phyloP scores from a whole-genome alignment of 2,113 vertebrate genomes.

The Cyprinodon variegatus region DNA sequence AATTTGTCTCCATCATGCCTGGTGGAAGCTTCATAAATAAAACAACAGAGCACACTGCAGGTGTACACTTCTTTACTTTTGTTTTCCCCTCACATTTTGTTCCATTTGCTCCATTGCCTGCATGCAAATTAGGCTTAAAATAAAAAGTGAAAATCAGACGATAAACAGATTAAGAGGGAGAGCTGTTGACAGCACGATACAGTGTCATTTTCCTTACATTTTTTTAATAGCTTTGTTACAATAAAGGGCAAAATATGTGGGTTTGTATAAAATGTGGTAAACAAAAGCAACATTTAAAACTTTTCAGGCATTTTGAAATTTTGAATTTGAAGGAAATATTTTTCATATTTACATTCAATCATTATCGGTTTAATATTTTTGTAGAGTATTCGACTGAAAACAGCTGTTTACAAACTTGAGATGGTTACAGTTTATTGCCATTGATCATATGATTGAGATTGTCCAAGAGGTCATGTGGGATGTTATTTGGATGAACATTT shows the following conservation, averaged over 20 bases:
- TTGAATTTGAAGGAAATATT: no score
- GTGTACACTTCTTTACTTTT: constrained; percentile 57
- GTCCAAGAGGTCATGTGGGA: no score
- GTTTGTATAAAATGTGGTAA: no score
- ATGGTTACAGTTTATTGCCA: no score
- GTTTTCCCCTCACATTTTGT: constrained; percentile 35
- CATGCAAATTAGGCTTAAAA: constrained; percentile 63
- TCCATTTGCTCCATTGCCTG: constrained; percentile 37
- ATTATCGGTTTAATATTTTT: no score
- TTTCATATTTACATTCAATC: no score
- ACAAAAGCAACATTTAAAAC: no score
- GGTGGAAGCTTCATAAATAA: constrained; percentile 81
- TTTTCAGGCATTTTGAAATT: no score
- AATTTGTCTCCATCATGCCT: constrained; percentile 81
- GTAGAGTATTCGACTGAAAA: no score
- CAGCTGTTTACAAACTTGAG: no score
- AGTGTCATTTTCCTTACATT: constrained; percentile 18
- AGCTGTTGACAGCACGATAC: constrained; percentile 2
- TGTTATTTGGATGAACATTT: no score
- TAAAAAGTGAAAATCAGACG: constrained; percentile 38
- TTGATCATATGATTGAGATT: no score
- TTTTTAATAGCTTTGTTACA: background rate
- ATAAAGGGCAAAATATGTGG: background rate
- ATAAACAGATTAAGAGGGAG: constrained; percentile 21
- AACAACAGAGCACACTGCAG: constrained; percentile 74